A percentile compares a stretch with the other conserved stretches of the same genome.
These are phyloP conservation scores for Mormyrus iriodes DNA, from an alignment of 2,113 vertebrate genomes.

Conservation along the genomic window DNA sequence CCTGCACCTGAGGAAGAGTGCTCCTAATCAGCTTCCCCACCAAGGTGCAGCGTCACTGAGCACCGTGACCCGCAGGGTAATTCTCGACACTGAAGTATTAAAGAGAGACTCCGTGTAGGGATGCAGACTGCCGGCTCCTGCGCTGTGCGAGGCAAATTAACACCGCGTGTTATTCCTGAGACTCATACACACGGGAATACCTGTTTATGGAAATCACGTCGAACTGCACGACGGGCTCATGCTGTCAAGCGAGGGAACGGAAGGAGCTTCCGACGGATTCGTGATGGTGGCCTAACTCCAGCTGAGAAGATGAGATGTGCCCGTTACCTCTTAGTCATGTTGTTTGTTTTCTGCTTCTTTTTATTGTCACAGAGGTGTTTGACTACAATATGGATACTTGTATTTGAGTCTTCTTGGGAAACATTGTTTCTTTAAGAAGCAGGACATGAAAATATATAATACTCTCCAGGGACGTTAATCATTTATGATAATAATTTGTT, in stretches of 20 bases:
- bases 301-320: background rate
- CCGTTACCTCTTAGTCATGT: background rate
- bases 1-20: background rate
- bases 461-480: background rate
- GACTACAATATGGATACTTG: background rate
- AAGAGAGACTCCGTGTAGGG: conserved; percentile 36
- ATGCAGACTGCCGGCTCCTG: conserved; percentile 40
- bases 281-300: background rate
- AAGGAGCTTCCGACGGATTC: background rate
- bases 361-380: background rate
- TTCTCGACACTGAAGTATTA: conserved; percentile 35
- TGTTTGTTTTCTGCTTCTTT: background rate
- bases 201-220: conserved; percentile 47
- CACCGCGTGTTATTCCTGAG: conserved; percentile 53
- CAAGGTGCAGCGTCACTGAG: background rate
- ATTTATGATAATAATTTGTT: conserved; percentile 18
- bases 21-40: background rate
- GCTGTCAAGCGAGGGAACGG: background rate
- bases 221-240: conserved; percentile 25
- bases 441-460: conserved; percentile 6
- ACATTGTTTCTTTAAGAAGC: conserved; percentile 12
- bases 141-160: conserved; percentile 46
- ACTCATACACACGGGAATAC: conserved; percentile 44
- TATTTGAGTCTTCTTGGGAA: background rate
- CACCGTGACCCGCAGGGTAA: background rate